Conservation (phyloP, 2,113 vertebrate genomes). For the Brachirus orientalis region DNA sequence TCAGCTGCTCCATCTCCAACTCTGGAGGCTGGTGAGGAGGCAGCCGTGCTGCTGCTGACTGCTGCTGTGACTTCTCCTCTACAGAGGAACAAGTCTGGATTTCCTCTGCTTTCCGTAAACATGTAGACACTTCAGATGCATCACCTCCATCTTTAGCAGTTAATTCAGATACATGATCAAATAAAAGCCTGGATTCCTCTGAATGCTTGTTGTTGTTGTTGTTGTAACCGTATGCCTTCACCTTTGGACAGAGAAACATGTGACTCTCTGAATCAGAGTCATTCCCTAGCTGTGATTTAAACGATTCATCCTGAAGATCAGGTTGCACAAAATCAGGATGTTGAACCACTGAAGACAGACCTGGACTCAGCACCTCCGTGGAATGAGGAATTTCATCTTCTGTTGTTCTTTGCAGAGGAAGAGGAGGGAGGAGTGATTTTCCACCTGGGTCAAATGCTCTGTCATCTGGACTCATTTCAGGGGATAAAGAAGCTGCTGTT, state of each 20-base stretch:
- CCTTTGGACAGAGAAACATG: conserved; percentile 3
- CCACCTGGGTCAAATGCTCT: conserved; percentile 70
- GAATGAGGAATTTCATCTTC: background rate
- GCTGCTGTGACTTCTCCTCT: background rate
- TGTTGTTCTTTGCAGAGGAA: conserved; percentile 31
- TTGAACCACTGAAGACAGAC: background rate
- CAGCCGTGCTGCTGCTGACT: background rate
- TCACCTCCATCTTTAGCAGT: background rate
- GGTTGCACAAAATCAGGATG: background rate
- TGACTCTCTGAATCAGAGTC: background rate
- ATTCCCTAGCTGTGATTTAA: conserved; percentile 19
- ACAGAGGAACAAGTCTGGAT: background rate
- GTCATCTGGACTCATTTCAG: conserved; percentile 24
- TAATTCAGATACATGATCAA: background rate
- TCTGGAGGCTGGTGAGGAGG: conserved; percentile 11
- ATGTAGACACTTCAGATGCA: background rate
- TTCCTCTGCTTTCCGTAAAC: background rate
- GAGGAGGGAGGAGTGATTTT: background rate
- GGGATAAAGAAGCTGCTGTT: conserved; percentile 32
- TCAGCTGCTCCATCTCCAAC: background rate
- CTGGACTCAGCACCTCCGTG: background rate
- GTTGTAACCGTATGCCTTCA: conserved; percentile 18
- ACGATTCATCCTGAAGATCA: background rate
- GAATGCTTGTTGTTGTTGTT: conserved; percentile 63
- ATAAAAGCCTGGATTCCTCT: background rate